A percentile compares a stretch with the other conserved stretches of the same genome.
Evolutionary conservation across 2,113 vertebrate genomes (phyloP).

Genomic region (Myrmecophaga tridactyla): DNA sequence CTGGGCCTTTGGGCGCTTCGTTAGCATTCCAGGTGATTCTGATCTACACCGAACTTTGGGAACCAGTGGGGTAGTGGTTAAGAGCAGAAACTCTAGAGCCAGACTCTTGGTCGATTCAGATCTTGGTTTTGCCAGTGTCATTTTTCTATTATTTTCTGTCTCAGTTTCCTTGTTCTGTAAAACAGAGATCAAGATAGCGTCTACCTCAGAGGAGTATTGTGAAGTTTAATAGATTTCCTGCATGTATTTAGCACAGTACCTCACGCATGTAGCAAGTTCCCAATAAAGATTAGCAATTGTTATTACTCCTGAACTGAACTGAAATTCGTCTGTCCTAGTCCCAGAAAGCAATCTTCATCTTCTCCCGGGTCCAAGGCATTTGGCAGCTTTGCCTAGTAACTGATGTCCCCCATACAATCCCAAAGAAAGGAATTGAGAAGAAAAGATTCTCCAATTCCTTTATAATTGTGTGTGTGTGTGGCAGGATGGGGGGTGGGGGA

Average conservation of each 20-base stretch:
- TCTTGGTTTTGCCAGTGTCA: neutral
- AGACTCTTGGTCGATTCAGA: neutral
- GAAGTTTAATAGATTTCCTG: neutral
- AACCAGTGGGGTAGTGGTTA: neutral
- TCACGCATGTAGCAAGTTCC: neutral
- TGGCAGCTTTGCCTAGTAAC: neutral
- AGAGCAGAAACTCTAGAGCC: too few species aligned
- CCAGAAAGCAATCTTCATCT: constrained; percentile 30
- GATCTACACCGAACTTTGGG: neutral
- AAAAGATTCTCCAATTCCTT: neutral
- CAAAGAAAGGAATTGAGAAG: neutral
- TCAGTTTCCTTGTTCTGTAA: neutral
- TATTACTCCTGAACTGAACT: neutral
- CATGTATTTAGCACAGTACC: neutral
- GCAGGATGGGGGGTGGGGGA: neutral
- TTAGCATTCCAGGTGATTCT: neutral
- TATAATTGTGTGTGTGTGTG: neutral
- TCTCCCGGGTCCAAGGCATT: neutral
- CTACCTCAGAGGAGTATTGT: neutral
- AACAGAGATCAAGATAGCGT: neutral
- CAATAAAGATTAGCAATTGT: neutral
- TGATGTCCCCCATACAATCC: neutral
- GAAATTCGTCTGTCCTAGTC: neutral
- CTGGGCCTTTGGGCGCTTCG: neutral
- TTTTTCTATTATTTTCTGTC: neutral